These are phyloP conservation scores for Dyspetes luteomarginatus DNA, from an alignment of 2,888 invertebrate species.

Conservation along the genomic window DNA sequence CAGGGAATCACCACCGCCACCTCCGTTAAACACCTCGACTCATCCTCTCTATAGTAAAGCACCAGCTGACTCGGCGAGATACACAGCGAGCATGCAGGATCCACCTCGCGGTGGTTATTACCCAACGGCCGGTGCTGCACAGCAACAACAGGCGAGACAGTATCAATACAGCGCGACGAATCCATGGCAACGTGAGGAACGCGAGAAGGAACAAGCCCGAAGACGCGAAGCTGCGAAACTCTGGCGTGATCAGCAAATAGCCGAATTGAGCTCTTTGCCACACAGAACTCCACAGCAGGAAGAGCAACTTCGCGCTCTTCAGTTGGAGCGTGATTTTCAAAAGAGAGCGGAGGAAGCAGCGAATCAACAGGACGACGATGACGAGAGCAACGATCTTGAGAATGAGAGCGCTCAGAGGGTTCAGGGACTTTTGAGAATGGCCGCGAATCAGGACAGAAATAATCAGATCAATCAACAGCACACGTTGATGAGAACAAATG, in stretches of 20 bases:
- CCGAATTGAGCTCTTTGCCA: constrained; percentile 89
- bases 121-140: constrained; percentile 82
- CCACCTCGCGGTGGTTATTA: constrained; percentile 90
- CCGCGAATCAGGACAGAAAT: constrained; percentile 79
- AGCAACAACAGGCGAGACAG: constrained; percentile 80
- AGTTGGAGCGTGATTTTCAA: constrained; percentile 97
- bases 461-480: constrained; percentile 75
- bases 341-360: constrained; percentile 92
- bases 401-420: constrained; percentile 83
- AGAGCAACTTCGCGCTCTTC: constrained; percentile 94
- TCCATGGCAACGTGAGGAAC: constrained; percentile 97
- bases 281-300: constrained; percentile 91
- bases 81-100: constrained; percentile 90
- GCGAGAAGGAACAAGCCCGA: constrained; percentile 91
- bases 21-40: constrained; percentile 88
- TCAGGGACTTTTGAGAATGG: constrained; percentile 85
- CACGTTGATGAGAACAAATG: constrained; percentile 74
- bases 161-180: constrained; percentile 86
- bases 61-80: constrained; percentile 82
- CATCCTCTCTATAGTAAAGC: constrained; percentile 87
- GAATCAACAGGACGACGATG: constrained; percentile 89
- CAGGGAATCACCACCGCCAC: constrained; percentile 85
- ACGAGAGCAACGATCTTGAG: constrained; percentile 82
- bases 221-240: constrained; percentile 90
- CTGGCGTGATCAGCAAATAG: constrained; percentile 94